A percentile compares a stretch with the other conserved stretches of the same genome.
Evolutionary conservation across 1,140 invertebrate species (phyloP).

Genomic region (Ceratoteleas bidentatus): DNA sequence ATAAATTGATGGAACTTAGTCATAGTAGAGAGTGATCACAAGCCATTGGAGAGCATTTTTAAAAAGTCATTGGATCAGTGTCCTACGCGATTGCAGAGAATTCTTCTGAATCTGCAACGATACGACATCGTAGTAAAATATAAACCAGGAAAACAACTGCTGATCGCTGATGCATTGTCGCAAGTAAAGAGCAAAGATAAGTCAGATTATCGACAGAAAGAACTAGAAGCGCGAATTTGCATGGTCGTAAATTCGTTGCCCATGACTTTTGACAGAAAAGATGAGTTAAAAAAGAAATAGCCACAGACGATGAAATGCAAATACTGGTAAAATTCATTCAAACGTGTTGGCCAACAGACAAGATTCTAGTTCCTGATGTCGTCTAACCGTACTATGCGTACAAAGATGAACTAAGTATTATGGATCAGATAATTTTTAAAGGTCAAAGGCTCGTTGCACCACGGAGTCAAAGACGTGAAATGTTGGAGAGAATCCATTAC

Average conservation of each 20-base stretch:
- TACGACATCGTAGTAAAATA: neutral
- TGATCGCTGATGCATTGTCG: neutral
- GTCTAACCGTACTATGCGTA: neutral
- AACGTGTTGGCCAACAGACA: neutral
- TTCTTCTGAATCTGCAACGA: neutral
- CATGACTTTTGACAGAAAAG: neutral
- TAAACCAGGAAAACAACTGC: neutral
- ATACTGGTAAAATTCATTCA: neutral
- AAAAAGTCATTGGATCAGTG: neutral
- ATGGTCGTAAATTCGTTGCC: neutral
- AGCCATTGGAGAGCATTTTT: neutral
- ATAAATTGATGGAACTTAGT: too few relatives aligned
- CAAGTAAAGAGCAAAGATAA: neutral
- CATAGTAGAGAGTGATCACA: neutral
- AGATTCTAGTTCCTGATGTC: neutral
- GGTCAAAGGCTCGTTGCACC: neutral
- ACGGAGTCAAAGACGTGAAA: neutral
- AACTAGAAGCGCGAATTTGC: neutral
- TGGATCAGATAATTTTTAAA: neutral
- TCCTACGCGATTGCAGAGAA: neutral
- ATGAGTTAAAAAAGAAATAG: neutral
- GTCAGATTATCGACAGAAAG: neutral
- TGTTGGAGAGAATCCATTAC: neutral
- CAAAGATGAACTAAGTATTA: neutral
- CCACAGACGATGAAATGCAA: neutral